Evolutionary conservation across 2,888 invertebrate genomes (phyloP).

Genomic region (Lapara coniferarum): DNA sequence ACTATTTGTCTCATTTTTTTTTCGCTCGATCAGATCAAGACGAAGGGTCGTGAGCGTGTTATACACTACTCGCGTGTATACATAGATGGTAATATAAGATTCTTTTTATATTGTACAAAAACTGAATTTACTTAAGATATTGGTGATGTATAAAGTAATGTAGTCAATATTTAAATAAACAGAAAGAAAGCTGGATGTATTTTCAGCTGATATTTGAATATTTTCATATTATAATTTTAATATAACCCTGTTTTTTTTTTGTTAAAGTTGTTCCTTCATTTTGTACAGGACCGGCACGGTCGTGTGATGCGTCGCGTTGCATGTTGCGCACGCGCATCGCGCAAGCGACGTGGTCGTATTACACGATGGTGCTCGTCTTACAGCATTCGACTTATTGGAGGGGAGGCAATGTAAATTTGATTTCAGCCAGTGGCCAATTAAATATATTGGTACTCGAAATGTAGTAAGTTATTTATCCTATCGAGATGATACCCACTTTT

Average conservation of each 20-base stretch:
- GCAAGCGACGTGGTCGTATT: conserved; percentile 29
- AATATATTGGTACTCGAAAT: conserved; percentile 80
- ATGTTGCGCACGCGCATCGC: neutral
- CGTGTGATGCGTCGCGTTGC: conserved; percentile 41
- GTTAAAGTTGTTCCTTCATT: conserved; percentile 79
- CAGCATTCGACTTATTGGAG: conserved; percentile 63
- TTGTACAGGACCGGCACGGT: conserved; percentile 68
- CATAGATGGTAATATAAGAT: conserved; percentile 79
- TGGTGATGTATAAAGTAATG: conserved; percentile 84
- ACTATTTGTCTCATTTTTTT: conserved; percentile 74
- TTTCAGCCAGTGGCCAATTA: conserved; percentile 83
- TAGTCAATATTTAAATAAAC: conserved; percentile 83
- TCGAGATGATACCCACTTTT: neutral
- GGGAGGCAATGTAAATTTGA: conserved; percentile 78
- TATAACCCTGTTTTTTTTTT: conserved; percentile 82
- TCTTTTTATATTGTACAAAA: conserved; percentile 84
- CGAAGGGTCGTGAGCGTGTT: conserved; percentile 69
- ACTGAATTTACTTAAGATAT: conserved; percentile 84
- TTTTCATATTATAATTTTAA: conserved; percentile 84
- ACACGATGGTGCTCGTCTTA: conserved; percentile 58
- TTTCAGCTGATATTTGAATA: conserved; percentile 82
- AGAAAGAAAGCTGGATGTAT: conserved; percentile 79
- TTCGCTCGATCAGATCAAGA: conserved; percentile 78
- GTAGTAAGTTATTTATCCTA: conserved; percentile 68
- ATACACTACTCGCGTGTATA: conserved; percentile 73